phyloP scores from a whole-genome alignment of 1,140 invertebrate genomes.

The Manduca sexta region DNA sequence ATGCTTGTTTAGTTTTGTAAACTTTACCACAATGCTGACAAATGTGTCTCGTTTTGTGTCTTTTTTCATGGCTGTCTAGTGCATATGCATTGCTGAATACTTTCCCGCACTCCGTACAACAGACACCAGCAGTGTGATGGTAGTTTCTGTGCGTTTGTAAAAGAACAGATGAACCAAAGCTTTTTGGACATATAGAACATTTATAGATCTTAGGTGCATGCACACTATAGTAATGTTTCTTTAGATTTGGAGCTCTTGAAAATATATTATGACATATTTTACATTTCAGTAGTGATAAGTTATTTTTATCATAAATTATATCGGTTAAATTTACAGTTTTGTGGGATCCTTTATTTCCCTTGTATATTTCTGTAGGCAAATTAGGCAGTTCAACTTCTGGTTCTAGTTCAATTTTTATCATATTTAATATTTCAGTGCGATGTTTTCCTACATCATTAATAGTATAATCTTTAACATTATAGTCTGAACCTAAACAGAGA shows the following conservation, averaged over 20 bases:
- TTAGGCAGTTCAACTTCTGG: too few species aligned
- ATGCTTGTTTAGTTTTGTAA: constrained; percentile 14
- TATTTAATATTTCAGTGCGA: too few species aligned
- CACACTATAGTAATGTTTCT: constrained; percentile 18
- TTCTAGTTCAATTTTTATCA: too few species aligned
- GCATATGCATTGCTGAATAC: constrained; percentile 5
- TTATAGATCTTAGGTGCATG: constrained; percentile 22
- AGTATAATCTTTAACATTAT: too few species aligned
- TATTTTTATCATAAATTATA: constrained; percentile 8
- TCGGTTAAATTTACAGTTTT: constrained; percentile 1
- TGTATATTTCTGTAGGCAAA: too few species aligned
- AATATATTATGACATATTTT: constrained; percentile 14
- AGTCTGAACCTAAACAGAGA: too few species aligned
- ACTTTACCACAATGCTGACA: constrained; percentile 20
- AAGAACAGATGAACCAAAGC: constrained; percentile 7
- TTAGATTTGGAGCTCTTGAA: constrained; percentile 8
- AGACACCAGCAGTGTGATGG: constrained; percentile 11
- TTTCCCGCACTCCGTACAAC: constrained; percentile 19
- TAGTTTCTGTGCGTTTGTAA: constrained; percentile 9
- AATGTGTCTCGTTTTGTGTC: constrained; percentile 6
- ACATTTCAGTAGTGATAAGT: constrained; percentile 14
- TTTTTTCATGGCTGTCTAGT: constrained; percentile 18
- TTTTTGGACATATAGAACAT: constrained; percentile 17
- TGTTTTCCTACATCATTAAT: too few species aligned
- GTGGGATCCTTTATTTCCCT: too few species aligned